These are phyloP conservation scores for Cheilosia vulpina DNA, from an alignment of 2,888 invertebrate species.

Conservation along the genomic window DNA sequence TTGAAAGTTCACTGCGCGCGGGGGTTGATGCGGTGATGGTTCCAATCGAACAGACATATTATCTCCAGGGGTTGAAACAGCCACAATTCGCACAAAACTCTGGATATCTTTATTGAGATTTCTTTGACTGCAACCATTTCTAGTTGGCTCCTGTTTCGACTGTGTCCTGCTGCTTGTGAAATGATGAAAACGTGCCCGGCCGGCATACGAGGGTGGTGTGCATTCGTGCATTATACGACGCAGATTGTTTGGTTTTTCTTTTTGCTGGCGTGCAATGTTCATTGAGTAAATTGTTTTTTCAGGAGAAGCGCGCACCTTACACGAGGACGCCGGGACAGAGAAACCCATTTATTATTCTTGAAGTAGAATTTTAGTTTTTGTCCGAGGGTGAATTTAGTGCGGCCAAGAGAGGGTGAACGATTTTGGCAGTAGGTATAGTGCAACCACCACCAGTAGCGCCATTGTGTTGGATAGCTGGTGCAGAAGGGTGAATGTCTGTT, in stretches of 20 bases:
- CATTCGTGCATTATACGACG: slow-evolving; percentile 71
- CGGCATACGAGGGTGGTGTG: slow-evolving; percentile 57
- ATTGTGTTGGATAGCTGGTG: slow-evolving; percentile 33
- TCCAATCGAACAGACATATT: too few species aligned
- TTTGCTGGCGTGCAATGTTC: slow-evolving; percentile 45
- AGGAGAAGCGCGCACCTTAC: slow-evolving; percentile 53
- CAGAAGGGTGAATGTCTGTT: slow-evolving; percentile 49
- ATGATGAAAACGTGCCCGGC: slow-evolving; percentile 68
- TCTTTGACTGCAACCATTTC: slow-evolving; percentile 22
- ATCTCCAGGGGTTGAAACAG: slow-evolving; percentile 4
- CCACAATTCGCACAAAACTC: not conserved
- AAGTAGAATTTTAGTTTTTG: slow-evolving; percentile 39
- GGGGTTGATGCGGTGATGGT: slow-evolving; percentile 13
- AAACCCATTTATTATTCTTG: slow-evolving; percentile 54
- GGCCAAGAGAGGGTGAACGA: slow-evolving; percentile 28
- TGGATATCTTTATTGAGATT: slow-evolving; percentile 57
- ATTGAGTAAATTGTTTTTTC: slow-evolving; percentile 66
- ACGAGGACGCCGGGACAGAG: not conserved
- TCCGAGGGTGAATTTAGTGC: not conserved
- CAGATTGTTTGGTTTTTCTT: slow-evolving; percentile 65
- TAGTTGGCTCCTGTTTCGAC: not conserved
- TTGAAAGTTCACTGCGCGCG: not conserved
- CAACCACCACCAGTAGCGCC: slow-evolving; percentile 5
- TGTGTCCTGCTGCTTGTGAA: slow-evolving; percentile 65
- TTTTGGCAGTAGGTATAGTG: slow-evolving; percentile 25